Evolutionary conservation across 2,113 vertebrate genomes (phyloP).

Genomic region (Raja brachyura): DNA sequence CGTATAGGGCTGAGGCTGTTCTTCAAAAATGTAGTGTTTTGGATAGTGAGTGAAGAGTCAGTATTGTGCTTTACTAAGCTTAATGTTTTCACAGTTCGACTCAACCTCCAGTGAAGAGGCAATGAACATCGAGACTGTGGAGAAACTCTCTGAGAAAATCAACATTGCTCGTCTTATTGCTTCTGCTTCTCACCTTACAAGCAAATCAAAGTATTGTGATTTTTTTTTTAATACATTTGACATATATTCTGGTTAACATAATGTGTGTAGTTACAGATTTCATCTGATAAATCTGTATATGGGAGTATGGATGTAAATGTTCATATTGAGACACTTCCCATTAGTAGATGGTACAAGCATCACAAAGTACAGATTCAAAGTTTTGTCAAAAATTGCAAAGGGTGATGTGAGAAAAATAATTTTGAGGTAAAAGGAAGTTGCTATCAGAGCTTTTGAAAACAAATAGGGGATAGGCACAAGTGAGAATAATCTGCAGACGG

Average conservation of each 20-base stretch:
- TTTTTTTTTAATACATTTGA: no score
- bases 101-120: constrained; percentile 61
- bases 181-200: constrained; percentile 47
- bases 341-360: no score
- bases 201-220: constrained; percentile 46
- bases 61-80: no score
- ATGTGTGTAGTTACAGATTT: neutral
- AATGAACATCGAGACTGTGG: constrained; percentile 78
- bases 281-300: neutral
- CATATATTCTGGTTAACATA: neutral
- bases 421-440: no score
- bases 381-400: no score
- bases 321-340: neutral
- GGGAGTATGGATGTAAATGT: neutral
- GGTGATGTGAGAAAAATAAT: no score
- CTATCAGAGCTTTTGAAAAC: no score
- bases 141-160: constrained; percentile 67
- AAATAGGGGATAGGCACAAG: no score
- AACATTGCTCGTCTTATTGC: constrained; percentile 55
- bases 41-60: neutral
- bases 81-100: no score
- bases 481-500: no score
- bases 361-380: no score
- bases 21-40: neutral
- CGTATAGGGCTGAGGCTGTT: neutral